A percentile compares a stretch with the other conserved stretches of the same genome.
Evolutionary conservation across 2,113 vertebrate species (phyloP).

Genomic region (Anoura caudifer): DNA sequence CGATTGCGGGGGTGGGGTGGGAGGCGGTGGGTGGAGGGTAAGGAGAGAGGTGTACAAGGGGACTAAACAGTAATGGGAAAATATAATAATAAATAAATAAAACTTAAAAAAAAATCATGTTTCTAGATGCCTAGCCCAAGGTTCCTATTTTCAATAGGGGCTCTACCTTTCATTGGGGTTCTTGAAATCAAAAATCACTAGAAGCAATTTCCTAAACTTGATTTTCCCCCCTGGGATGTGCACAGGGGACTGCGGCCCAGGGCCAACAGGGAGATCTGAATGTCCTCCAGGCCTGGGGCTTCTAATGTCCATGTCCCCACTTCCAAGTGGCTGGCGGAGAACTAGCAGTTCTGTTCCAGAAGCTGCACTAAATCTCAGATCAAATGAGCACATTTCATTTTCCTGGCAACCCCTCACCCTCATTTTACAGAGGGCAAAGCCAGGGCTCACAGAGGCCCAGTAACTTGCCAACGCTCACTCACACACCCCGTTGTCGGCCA

Average conservation of each 20-base stretch:
- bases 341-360: accelerated
- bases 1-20: no score
- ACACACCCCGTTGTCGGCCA: background rate
- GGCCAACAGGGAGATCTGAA: no score
- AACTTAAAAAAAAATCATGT: background rate
- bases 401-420: background rate
- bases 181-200: background rate
- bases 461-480: no score
- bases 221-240: background rate
- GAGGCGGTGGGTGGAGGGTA: no score
- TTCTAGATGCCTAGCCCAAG: background rate
- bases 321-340: background rate
- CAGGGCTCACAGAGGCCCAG: background rate
- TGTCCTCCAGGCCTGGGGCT: accelerated
- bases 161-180: background rate
- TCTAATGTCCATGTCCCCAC: accelerated
- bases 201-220: background rate
- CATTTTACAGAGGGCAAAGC: background rate
- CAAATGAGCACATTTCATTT: background rate
- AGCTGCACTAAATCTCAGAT: accelerated
- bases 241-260: background rate
- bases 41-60: no score
- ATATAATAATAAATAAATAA: background rate
- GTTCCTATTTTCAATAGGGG: background rate
- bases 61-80: background rate